Base-by-base conservation (phyloP, 2,113 vertebrate genomes). In the Thryonomys swinderianus region DNA sequence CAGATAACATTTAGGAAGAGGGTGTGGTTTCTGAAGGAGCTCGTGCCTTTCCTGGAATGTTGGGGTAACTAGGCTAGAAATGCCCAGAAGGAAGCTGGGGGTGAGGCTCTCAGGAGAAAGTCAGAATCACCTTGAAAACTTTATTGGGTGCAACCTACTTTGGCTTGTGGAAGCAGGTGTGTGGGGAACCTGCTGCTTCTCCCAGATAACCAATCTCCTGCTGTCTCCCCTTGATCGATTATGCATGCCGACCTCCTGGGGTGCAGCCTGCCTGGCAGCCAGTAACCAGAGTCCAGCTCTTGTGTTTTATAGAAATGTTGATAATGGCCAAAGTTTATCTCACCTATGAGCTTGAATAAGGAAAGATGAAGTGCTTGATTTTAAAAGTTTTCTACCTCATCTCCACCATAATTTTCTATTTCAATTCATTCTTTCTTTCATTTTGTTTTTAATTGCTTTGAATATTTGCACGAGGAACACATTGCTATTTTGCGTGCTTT, bases 1-100 rank as follows among this genome's bases (percentile, higher is more conserved):
- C 96, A 97, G 96, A 98, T 97, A 95, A 95, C 82, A 95, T 97
- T 94, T 40, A 55, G 82, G 95, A 96, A 95, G 61, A 51, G 18
- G 85, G 85, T 59, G 69, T 86, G 92, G 81, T 74, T 42, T 94
- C 85, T 92, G 94, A 94, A 94, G 85, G 95, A 92, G 93, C 95
- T 45, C 0, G 20, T 93, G 91, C 48, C 85, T 92, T 96, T 90
- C 74, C 83, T 93, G 94, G 90, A 89, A 91, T 66, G 69, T 67
- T 76, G 95, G 95, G 87, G 69, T 94, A 93, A 86, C 69, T 78
- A 88, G 86, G 80, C 18, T 97, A 53, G 80, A 94, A 96, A 94
- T 94, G 74, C 62, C 74, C 87, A 45, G 80, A 62, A 96, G 93
- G 92, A 83, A 86, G 55, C 64, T 21, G 2, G 48, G 73, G 74